phyloP scores from a whole-genome alignment of 2,888 invertebrate species.

The Lycaena phlaeas region DNA sequence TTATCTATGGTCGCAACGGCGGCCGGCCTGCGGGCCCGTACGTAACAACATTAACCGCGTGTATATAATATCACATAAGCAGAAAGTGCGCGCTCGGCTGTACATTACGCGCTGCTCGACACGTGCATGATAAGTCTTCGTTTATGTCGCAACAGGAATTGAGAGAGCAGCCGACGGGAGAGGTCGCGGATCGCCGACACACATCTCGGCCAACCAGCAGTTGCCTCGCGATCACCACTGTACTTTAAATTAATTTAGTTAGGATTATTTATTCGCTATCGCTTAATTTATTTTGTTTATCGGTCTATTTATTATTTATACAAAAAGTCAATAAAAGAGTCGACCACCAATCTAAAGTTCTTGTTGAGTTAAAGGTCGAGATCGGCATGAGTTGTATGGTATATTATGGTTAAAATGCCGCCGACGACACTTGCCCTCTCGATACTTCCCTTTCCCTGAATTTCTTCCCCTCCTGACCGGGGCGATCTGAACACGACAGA shows the following conservation, averaged over 20 bases:
- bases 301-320: conserved; percentile 61
- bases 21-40: conserved; percentile 65
- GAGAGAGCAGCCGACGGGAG: conserved; percentile 60
- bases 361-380: conserved; percentile 43
- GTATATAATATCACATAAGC: conserved; percentile 67
- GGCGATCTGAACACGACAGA: conserved; percentile 58
- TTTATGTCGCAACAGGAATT: conserved; percentile 73
- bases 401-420: conserved; percentile 23
- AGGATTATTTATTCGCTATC: conserved; percentile 71
- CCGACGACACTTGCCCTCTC: conserved; percentile 37
- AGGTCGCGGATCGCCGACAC: conserved; percentile 62
- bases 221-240: conserved; percentile 60
- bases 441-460: conserved; percentile 38
- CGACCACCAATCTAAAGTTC: conserved; percentile 61
- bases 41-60: conserved; percentile 72
- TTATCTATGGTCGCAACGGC: conserved; percentile 67
- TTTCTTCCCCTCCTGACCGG: conserved; percentile 46
- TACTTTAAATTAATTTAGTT: conserved; percentile 68
- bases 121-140: conserved; percentile 73
- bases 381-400: conserved; percentile 28
- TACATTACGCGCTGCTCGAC: conserved; percentile 67
- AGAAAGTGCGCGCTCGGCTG: conserved; percentile 69
- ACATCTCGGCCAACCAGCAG: conserved; percentile 63
- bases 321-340: conserved; percentile 61
- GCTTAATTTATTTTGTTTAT: conserved; percentile 72